Evolutionary conservation across 1,140 invertebrate genomes (phyloP).

Genomic region (Polyergus mexicanus): DNA sequence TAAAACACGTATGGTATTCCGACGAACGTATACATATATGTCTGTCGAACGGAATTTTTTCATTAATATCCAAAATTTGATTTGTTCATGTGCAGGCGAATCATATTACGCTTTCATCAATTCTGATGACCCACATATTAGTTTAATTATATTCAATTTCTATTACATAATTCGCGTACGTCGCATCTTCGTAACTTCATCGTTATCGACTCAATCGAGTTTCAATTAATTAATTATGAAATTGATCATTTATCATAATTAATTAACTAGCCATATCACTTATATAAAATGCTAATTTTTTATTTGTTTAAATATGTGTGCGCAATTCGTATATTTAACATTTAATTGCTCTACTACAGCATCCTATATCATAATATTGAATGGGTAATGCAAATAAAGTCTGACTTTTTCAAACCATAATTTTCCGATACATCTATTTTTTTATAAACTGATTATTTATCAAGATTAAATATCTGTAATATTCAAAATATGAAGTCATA

Average conservation of each 20-base stretch:
- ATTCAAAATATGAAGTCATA: not conserved
- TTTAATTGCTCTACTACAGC: conserved; percentile 16
- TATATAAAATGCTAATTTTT: conserved; percentile 23
- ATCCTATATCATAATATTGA: not conserved
- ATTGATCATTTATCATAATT: conserved; percentile 57
- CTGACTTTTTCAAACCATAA: too few species aligned
- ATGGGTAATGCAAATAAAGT: not conserved
- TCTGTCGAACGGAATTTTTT: conserved; percentile 1
- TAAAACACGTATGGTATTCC: not conserved
- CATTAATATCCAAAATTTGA: not conserved
- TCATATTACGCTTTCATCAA: conserved; percentile 8
- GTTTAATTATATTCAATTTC: conserved; percentile 54
- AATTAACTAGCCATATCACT: conserved; percentile 36
- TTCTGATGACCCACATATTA: conserved; percentile 48
- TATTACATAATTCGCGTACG: conserved; percentile 27
- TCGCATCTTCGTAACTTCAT: conserved; percentile 41
- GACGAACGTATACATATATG: too few species aligned
- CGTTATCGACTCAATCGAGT: conserved; percentile 46
- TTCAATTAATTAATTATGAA: conserved; percentile 59
- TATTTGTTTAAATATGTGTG: not conserved
- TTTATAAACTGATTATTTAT: not conserved
- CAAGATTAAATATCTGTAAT: not conserved
- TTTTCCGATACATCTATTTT: not conserved
- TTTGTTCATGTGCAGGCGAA: not conserved
- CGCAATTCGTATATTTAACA: conserved; percentile 5